A percentile compares a stretch with the other conserved stretches of the same genome.
phyloP scores from a whole-genome alignment of 2,888 invertebrate genomes.

The Cyrtodaria siliqua region DNA sequence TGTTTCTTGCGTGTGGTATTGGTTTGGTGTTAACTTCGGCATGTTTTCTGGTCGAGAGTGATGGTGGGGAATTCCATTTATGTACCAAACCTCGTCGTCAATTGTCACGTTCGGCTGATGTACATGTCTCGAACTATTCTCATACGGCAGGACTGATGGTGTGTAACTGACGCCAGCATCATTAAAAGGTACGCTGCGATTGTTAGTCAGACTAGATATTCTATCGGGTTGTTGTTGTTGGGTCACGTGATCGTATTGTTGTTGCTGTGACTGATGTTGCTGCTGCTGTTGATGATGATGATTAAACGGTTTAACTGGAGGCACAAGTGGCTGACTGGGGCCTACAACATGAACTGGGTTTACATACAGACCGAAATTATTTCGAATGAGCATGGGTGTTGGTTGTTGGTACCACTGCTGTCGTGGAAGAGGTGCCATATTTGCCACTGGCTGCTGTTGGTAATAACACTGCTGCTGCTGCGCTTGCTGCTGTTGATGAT shows the following conservation, averaged over 20 bases:
- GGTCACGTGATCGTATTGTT: neutral
- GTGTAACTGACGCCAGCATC: no score
- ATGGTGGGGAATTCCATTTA: slow-evolving; percentile 44
- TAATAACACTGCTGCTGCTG: no score
- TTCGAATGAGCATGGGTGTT: neutral
- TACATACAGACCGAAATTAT: neutral
- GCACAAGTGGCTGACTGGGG: neutral
- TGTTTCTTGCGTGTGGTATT: no score
- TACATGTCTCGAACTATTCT: no score
- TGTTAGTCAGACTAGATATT: no score
- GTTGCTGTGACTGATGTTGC: neutral
- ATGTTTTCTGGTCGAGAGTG: slow-evolving; percentile 26
- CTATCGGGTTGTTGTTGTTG: no score
- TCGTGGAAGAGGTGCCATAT: no score
- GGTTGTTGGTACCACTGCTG: no score
- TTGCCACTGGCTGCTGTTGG: no score
- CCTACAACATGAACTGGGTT: neutral
- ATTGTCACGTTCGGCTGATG: slow-evolving; percentile 2
- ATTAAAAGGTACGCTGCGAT: no score
- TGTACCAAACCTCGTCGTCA: slow-evolving; percentile 55
- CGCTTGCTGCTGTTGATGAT: no score
- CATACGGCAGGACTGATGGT: no score
- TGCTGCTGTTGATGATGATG: slow-evolving; percentile 4
- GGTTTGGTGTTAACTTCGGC: neutral
- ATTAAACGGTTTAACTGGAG: neutral